Base-by-base conservation (phyloP, 2,888 invertebrate genomes). In the Oligia fasciuncula region DNA sequence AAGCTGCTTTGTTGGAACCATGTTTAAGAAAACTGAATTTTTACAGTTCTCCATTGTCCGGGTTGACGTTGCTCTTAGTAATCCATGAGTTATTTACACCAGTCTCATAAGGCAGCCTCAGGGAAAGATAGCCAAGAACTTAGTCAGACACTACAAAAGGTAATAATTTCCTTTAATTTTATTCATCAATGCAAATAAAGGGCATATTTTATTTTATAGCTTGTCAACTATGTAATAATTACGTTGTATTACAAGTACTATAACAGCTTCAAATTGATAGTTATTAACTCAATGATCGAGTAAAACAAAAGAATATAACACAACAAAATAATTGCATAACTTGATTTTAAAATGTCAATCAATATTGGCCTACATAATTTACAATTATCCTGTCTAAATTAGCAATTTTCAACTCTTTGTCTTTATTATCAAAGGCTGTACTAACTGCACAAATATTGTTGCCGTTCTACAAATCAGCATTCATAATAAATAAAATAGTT, bases 281-380 rank as follows among this genome's bases (percentile, higher is more conserved):
- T 70, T 79, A 80, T 73, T 69, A 73, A 65, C 71, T 66, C 13
- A 66, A 76, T 77, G 13, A 69, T 75, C 67, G 40, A 70, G 29
- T 83, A 88, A 88, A 87, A 93, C 91, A 93, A 93, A 93, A 93
- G 90, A 90, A 90, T 88, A 77, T 88, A 88, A 88, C 84, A 70
- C 54, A 46, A 69, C 77, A 87, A 84, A 89, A 89, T 90, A 87
- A 86, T 87, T 87, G 89, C 85, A 77, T 85, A 82, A 86, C 81
- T 86, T 84, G 80, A 90, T 91, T 91, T 91, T 92, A 90, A 92
- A 93, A 93, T 93, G 92, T 91, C 92, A 92, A 91, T 92, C 91
- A 90, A 84, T 86, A 89, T 83, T 87, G 89, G 78, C 86, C 90
- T 85, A 90, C 76, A 85, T 91, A 86, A 86, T 80, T 84, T 69